Conservation (phyloP, 1,140 invertebrate genomes). For the Pristionchus pacificus region DNA sequence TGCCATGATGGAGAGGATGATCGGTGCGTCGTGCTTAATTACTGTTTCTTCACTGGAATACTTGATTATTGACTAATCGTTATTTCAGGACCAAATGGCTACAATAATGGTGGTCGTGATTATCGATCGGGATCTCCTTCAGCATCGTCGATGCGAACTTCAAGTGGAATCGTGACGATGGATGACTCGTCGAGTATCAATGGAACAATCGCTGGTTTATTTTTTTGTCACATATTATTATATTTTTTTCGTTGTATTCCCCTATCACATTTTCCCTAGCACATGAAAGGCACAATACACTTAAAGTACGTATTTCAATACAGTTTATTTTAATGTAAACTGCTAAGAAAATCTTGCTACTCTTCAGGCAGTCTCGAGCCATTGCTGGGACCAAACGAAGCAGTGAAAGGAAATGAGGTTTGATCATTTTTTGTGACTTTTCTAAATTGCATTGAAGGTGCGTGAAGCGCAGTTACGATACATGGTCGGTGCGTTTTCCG, state of each 20-base stretch:
- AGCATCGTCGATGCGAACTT: neutral
- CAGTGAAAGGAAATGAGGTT: slow-evolving; percentile 3
- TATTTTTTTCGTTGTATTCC: neutral
- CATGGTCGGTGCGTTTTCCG: slow-evolving; percentile 15
- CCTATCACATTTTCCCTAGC: neutral
- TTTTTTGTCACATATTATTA: too few species aligned
- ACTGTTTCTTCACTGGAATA: too few species aligned
- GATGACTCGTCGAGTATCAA: too few species aligned
- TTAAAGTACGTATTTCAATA: too few species aligned
- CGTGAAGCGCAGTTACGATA: slow-evolving; percentile 7
- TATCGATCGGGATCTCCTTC: neutral
- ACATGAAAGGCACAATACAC: too few species aligned
- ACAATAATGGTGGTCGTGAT: too few species aligned
- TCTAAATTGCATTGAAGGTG: slow-evolving; percentile 11
- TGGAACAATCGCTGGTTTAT: too few species aligned
- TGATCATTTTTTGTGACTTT: too few species aligned
- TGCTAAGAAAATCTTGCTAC: slow-evolving; percentile 1
- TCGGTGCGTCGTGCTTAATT: too few species aligned
- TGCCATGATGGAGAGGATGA: too few species aligned
- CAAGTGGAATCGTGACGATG: neutral
- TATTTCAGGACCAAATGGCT: too few species aligned
- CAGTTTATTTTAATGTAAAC: slow-evolving; percentile 14
- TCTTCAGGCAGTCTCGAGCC: slow-evolving; percentile 5
- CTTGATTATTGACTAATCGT: too few species aligned
- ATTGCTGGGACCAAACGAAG: neutral